Conservation (phyloP, 2,888 invertebrate genomes). For the Rhagium mordax region DNA sequence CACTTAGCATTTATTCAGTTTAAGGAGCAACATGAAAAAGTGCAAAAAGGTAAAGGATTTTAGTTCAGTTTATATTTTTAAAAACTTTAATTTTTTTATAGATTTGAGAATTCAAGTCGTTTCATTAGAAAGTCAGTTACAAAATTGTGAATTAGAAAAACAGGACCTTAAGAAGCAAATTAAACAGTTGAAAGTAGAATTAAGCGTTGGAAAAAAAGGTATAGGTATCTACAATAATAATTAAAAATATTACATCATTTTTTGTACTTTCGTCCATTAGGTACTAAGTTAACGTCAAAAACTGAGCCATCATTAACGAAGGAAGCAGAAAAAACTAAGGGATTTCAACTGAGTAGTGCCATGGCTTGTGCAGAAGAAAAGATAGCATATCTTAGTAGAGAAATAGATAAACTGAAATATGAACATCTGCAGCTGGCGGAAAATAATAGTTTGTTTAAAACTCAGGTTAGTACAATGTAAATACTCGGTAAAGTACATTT, state of each 20-base stretch:
- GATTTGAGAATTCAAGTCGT: slow-evolving; percentile 72
- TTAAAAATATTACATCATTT: not conserved
- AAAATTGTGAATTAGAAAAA: slow-evolving; percentile 72
- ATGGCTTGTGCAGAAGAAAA: slow-evolving; percentile 65
- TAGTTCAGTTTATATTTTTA: slow-evolving; percentile 30
- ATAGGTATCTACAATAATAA: not conserved
- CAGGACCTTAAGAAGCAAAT: slow-evolving; percentile 48
- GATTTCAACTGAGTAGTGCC: slow-evolving; percentile 71
- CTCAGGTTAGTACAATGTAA: slow-evolving; percentile 63
- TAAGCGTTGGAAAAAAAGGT: slow-evolving; percentile 66
- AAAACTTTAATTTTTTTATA: slow-evolving; percentile 56
- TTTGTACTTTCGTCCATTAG: no score
- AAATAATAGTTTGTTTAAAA: slow-evolving; percentile 67
- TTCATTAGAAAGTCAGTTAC: slow-evolving; percentile 73
- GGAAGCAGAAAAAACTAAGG: slow-evolving; percentile 50
- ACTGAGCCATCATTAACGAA: not conserved
- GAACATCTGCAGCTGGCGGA: slow-evolving; percentile 64
- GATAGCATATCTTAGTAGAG: slow-evolving; percentile 67
- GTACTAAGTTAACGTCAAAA: slow-evolving; percentile 28
- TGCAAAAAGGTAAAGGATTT: slow-evolving; percentile 71
- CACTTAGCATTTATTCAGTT: slow-evolving; percentile 78
- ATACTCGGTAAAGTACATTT: no score
- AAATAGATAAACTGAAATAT: slow-evolving; percentile 68
- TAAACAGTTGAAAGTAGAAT: slow-evolving; percentile 73
- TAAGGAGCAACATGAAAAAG: slow-evolving; percentile 77